A percentile compares a stretch with the other conserved stretches of the same genome.
phyloP scores from a whole-genome alignment of 2,113 vertebrate genomes.

The Carassius gibelio region DNA sequence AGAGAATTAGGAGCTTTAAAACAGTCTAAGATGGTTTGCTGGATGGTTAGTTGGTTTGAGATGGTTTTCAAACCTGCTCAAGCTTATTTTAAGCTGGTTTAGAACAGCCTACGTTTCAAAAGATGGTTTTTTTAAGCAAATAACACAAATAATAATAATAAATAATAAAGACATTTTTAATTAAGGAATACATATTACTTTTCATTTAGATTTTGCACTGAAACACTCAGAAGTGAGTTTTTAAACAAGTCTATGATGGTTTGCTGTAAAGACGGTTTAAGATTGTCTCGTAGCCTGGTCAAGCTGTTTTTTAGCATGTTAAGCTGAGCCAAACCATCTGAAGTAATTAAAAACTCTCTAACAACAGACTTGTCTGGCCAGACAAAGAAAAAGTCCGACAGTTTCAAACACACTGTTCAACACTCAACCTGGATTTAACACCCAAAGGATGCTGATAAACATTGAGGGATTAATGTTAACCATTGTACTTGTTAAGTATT shows the following conservation, averaged over 20 bases:
- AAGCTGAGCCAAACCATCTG: neutral
- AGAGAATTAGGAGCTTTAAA: neutral
- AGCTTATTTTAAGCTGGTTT: neutral
- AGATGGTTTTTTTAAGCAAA: neutral
- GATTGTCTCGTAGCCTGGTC: neutral
- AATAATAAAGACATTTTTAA: neutral
- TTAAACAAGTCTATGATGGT: neutral
- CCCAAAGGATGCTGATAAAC: neutral
- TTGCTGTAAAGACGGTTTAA: neutral
- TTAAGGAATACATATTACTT: neutral
- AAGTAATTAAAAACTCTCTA: neutral
- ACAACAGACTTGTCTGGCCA: too few species aligned
- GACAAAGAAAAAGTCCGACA: neutral
- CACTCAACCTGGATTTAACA: neutral
- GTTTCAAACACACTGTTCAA: neutral
- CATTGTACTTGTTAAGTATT: slow-evolving; percentile 16
- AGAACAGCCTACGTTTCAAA: neutral
- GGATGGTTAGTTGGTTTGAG: neutral
- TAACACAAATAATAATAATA: too few species aligned
- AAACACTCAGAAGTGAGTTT: neutral
- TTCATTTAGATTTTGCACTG: neutral
- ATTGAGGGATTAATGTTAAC: slow-evolving; percentile 4
- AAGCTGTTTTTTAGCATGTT: neutral
- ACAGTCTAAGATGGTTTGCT: neutral
- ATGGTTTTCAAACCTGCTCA: neutral